phyloP scores from a whole-genome alignment of 2,113 vertebrate species.

The Rhadina sibilatrix region DNA sequence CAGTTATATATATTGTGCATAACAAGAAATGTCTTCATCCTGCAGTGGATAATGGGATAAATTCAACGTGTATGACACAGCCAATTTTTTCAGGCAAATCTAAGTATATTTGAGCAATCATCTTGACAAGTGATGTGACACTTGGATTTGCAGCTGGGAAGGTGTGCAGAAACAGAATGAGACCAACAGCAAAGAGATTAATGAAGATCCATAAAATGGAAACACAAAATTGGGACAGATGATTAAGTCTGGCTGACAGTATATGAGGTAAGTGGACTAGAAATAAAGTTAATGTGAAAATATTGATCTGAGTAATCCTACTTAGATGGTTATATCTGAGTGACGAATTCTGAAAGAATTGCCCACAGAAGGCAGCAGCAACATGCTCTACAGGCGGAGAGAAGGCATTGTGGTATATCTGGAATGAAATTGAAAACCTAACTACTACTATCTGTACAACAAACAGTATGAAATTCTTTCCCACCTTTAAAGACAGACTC shows the following conservation, averaged over 20 bases:
- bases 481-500: neutral
- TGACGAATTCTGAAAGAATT: neutral
- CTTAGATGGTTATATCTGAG: neutral
- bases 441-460: neutral
- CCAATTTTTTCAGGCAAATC: neutral
- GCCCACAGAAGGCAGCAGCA: neutral
- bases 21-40: neutral
- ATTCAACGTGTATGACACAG: neutral
- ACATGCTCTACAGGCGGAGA: accelerated
- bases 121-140: neutral
- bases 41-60: neutral
- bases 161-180: neutral
- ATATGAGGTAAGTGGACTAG: neutral
- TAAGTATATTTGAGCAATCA: neutral
- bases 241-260: neutral
- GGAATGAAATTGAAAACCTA: neutral
- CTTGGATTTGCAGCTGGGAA: neutral
- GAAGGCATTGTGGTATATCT: neutral
- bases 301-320: neutral
- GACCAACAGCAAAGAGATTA: neutral
- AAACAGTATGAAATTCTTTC: neutral
- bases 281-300: constrained; percentile 13
- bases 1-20: neutral
- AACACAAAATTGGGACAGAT: neutral
- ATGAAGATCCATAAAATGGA: neutral